These are phyloP conservation scores for Andrena camellia DNA, from an alignment of 2,888 invertebrate species.

Conservation along the genomic window DNA sequence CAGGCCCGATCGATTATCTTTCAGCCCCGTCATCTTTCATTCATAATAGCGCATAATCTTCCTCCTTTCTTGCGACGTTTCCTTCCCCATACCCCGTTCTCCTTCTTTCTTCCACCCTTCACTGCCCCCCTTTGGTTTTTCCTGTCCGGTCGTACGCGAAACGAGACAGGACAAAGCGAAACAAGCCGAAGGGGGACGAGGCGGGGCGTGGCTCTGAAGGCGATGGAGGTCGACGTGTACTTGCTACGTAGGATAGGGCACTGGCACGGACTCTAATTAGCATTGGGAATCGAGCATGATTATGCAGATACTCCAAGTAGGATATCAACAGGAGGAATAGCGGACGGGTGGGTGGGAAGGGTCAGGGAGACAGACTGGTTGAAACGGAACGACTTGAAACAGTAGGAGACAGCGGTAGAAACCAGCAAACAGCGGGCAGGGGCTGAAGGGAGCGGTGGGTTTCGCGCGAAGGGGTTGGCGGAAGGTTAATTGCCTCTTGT, in stretches of 20 bases:
- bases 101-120: background rate
- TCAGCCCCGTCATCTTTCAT: conserved; percentile 50
- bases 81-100: conserved; percentile 3
- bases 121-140: background rate
- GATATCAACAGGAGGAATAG: conserved; percentile 77
- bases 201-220: conserved; percentile 69
- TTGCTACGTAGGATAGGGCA: conserved; percentile 74
- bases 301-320: conserved; percentile 81
- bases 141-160: conserved; percentile 29
- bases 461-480: conserved; percentile 76
- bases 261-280: conserved; percentile 81
- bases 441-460: conserved; percentile 42
- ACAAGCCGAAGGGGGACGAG: conserved; percentile 61
- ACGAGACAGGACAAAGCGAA: conserved; percentile 45
- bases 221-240: conserved; percentile 80
- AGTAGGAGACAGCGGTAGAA: conserved; percentile 57
- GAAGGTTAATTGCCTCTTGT: conserved; percentile 84
- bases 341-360: conserved; percentile 38
- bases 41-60: conserved; percentile 47
- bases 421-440: conserved; percentile 21
- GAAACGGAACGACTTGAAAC: conserved; percentile 51
- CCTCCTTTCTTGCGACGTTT: conserved; percentile 32
- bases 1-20: conserved; percentile 58
- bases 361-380: conserved; percentile 29
- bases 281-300: conserved; percentile 83